These are phyloP conservation scores for Cinara cedri DNA, from an alignment of 2,888 invertebrate genomes.

Conservation along the genomic window DNA sequence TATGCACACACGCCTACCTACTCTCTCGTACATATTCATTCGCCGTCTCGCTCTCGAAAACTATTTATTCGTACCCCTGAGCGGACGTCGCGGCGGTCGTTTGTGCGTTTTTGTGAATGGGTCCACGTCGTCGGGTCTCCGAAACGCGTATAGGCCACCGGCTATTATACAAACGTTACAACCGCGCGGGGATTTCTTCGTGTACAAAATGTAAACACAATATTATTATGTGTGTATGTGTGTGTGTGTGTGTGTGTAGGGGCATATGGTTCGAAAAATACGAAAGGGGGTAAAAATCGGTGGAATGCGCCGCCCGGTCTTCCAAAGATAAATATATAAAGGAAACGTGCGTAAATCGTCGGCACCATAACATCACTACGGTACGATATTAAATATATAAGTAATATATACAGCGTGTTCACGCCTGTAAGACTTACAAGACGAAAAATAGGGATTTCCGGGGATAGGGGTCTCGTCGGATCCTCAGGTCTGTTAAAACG, in stretches of 20 bases:
- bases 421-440: no score
- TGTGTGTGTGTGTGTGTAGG: neutral
- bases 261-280: neutral
- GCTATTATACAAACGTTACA: neutral
- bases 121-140: neutral
- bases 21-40: neutral
- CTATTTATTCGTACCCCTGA: constrained; percentile 19
- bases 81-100: constrained; percentile 1
- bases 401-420: neutral
- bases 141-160: neutral
- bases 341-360: constrained; percentile 50
- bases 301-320: constrained; percentile 34
- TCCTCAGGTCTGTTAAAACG: no score
- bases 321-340: constrained; percentile 27
- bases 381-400: neutral
- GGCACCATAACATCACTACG: constrained; percentile 30
- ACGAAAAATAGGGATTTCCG: no score
- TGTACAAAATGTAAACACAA: no score
- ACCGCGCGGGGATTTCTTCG: neutral
- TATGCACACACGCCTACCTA: neutral
- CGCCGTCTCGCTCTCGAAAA: constrained; percentile 7
- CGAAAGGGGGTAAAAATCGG: constrained; percentile 18
- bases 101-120: constrained; percentile 23
- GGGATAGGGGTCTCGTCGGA: no score
- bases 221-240: constrained; percentile 1